phyloP scores from a whole-genome alignment of 2,888 invertebrate species.

The Drosophila limbata region DNA sequence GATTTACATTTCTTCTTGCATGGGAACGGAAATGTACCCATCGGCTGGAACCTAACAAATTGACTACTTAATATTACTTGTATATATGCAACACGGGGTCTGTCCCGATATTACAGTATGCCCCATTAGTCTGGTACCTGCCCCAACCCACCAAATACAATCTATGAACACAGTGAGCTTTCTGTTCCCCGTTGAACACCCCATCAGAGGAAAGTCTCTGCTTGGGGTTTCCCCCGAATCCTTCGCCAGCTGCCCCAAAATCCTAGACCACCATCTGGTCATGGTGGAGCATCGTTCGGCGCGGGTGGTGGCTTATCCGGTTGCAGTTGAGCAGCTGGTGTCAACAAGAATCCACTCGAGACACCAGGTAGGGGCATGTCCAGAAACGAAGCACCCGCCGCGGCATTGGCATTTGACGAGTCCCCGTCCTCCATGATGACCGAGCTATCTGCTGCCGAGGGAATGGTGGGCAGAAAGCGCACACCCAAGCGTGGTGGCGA shows the following conservation, averaged over 20 bases:
- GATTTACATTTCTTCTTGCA: conserved; percentile 3
- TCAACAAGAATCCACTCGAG: conserved; percentile 68
- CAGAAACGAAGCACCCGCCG: conserved; percentile 45
- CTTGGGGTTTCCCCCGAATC: conserved; percentile 26
- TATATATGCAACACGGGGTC: conserved; percentile 23
- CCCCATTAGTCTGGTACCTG: conserved; percentile 16
- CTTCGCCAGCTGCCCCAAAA: conserved; percentile 46
- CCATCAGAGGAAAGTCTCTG: conserved; percentile 77
- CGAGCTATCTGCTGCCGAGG: conserved; percentile 90
- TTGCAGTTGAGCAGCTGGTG: conserved; percentile 57
- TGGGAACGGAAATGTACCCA: too few species aligned
- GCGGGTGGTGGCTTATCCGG: conserved; percentile 63
- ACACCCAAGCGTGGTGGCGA: conserved; percentile 86
- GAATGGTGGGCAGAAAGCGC: conserved; percentile 90
- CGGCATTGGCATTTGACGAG: conserved; percentile 64
- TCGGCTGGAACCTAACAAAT: conserved; percentile 61
- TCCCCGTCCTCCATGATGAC: conserved; percentile 89
- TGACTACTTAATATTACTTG: conserved; percentile 75
- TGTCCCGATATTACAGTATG: conserved; percentile 36
- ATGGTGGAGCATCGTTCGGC: conserved; percentile 82
- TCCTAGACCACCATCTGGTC: conserved; percentile 50
- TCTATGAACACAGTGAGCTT: conserved; percentile 80
- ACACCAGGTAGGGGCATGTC: conserved; percentile 66
- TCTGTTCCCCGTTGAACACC: conserved; percentile 46
- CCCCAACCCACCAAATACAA: conserved; percentile 43